Evolutionary conservation across 2,113 vertebrate species (phyloP), one percentile per base, ranked within the genome.

Genomic region (Halichoerus grypus): DNA sequence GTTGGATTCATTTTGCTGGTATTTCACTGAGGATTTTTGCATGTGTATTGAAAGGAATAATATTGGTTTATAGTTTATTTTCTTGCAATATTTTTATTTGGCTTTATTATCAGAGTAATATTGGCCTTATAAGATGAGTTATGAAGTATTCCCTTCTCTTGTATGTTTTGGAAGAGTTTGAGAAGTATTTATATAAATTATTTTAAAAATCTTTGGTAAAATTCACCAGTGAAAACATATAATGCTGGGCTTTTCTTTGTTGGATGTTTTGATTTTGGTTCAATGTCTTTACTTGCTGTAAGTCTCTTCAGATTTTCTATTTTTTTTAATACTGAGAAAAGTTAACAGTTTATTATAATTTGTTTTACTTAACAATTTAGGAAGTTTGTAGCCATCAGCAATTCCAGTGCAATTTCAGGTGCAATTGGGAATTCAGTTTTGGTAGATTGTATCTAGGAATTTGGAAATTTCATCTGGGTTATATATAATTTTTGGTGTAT

Each of bases 361-460:
- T 99, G 99, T 98, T 99, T 99, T 99, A 98, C 99, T 99, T 99
- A 99, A 99, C 99, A 99, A 99, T 99, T 99, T 99, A 99, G 99
- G 99, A 99, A 99, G 99, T 99, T 99, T 85, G 99, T 99, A 98
- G 99, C 99, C 99, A 99, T 99, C 98, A 99, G 99, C 97, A 99
- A 99, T 99, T 99, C 99, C 99, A 99, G 99, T 97, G 99, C 99
- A 96, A 99, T 99, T 99, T 99, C 99, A 3, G 99, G 99, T 95
- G 99, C 99, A 97, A 99, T 99, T 98, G 99, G 99, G 97, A 99
- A 99, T 99, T 99, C 99, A 57, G n/a, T 81, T 81, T 57, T 81
- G 53, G 13, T 81, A 36, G 13, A 57, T 14, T 36, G 53, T 57
- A 81, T 36, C n/a, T 39, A 39, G 13, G 31, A 57, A 36, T 16